Percentiles rank a stretch among this genome's conserved stretches.
Evolutionary conservation across 1,140 invertebrate genomes (phyloP).

Genomic region (Varroa destructor): DNA sequence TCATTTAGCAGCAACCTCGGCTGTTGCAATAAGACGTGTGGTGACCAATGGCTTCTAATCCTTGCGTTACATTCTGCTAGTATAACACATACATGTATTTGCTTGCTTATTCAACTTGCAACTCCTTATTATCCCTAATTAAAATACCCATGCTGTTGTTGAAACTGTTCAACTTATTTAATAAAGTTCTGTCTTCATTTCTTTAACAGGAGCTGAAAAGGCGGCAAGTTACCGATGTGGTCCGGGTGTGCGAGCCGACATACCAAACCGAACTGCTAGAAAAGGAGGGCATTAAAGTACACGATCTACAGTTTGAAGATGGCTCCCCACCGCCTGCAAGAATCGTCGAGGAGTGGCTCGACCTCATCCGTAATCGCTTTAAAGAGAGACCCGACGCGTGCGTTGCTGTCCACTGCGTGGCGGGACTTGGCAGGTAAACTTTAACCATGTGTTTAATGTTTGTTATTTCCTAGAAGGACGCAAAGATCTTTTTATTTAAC

Average conservation of each 20-base stretch:
- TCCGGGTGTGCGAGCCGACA: constrained; percentile 88
- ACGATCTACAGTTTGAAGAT: constrained; percentile 47
- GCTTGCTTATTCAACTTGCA: too few species aligned
- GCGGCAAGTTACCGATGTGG: constrained; percentile 79
- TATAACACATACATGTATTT: too few species aligned
- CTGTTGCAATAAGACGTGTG: too few species aligned
- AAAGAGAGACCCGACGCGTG: constrained; percentile 69
- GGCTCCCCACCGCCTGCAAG: constrained; percentile 43
- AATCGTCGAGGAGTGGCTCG: constrained; percentile 85
- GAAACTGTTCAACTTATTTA: too few species aligned
- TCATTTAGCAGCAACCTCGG: too few species aligned
- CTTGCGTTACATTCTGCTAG: too few species aligned
- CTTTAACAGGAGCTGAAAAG: constrained; percentile 66
- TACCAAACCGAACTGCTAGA: constrained; percentile 76
- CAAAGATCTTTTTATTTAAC: too few species aligned
- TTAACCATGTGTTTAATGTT: neutral
- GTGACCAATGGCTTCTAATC: too few species aligned
- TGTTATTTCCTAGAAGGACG: too few species aligned
- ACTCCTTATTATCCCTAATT: too few species aligned
- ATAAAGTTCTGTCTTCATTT: neutral
- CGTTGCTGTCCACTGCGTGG: constrained; percentile 91
- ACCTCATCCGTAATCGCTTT: constrained; percentile 61
- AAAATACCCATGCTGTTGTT: too few species aligned
- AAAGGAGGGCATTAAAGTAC: constrained; percentile 59
- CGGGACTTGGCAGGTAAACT: constrained; percentile 60